A percentile compares a stretch with the other conserved stretches of the same genome.
These are phyloP conservation scores for Proteles cristata DNA, from an alignment of 2,113 vertebrate species.

Conservation along the genomic window DNA sequence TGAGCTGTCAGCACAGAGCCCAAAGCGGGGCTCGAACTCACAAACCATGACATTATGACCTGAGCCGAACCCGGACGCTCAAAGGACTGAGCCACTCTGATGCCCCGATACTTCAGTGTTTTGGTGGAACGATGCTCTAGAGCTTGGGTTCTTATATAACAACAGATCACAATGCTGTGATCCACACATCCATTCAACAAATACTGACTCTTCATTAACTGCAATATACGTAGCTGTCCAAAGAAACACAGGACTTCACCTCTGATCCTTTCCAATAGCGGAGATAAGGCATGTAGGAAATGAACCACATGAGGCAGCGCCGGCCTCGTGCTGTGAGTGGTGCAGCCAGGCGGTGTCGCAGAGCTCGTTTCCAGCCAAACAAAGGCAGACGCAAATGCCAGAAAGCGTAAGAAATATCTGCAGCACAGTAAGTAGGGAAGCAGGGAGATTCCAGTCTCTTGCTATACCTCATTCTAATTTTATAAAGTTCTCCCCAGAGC, in stretches of 20 bases:
- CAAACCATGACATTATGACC: no score
- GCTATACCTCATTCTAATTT: conserved; percentile 60
- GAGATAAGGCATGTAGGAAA: background rate
- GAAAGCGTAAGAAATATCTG: background rate
- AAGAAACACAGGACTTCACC: background rate
- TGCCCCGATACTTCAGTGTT: background rate
- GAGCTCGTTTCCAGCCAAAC: background rate
- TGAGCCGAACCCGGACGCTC: no score
- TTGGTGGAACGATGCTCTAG: background rate
- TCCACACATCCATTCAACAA: background rate
- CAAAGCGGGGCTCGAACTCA: no score
- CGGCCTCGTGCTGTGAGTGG: background rate
- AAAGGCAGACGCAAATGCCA: background rate
- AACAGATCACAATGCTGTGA: background rate
- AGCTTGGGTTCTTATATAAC: background rate
- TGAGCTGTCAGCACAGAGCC: no score
- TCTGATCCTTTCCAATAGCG: background rate
- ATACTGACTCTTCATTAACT: background rate
- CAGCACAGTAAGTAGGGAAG: background rate
- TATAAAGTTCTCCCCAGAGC: conserved; percentile 49
- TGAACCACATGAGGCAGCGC: background rate
- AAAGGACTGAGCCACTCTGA: no score
- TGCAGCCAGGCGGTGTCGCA: background rate
- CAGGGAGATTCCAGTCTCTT: conserved; percentile 51
- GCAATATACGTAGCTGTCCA: background rate